phyloP scores from a whole-genome alignment of 2,797 vertebrate species.

The Xerus rutilus region DNA sequence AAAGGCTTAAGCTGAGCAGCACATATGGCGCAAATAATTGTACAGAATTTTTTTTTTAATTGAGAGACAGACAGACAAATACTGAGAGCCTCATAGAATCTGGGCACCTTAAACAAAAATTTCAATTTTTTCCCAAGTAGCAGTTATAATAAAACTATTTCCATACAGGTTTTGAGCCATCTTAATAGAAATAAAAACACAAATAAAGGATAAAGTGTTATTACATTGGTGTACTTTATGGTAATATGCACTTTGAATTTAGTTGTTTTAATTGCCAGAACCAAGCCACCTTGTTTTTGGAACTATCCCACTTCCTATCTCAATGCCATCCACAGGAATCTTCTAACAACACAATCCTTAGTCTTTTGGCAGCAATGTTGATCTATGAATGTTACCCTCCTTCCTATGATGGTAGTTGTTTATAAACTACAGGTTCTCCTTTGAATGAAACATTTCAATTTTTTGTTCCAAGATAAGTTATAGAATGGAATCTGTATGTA shows the following conservation, averaged over 20 bases:
- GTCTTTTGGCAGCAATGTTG: not conserved
- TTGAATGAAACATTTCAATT: not conserved
- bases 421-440: not conserved
- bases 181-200: slow-evolving; percentile 33
- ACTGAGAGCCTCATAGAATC: not conserved
- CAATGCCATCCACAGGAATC: not conserved
- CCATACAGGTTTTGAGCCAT: not conserved
- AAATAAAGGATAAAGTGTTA: not conserved
- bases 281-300: not conserved
- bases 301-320: not conserved
- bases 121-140: slow-evolving; percentile 8
- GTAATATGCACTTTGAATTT: not conserved
- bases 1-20: not conserved
- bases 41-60: slow-evolving; percentile 19
- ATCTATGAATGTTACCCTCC: not conserved
- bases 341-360: not conserved
- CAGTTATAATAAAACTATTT: slow-evolving; percentile 11
- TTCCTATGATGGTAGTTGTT: not conserved
- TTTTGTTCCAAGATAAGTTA: not conserved
- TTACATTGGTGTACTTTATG: not conserved
- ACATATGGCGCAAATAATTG: not conserved
- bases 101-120: not conserved
- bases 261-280: not conserved
- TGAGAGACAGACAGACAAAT: not conserved
- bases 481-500: slow-evolving; percentile 25